Base-by-base conservation (phyloP, 2,113 vertebrate genomes). In the Lampris incognitus region DNA sequence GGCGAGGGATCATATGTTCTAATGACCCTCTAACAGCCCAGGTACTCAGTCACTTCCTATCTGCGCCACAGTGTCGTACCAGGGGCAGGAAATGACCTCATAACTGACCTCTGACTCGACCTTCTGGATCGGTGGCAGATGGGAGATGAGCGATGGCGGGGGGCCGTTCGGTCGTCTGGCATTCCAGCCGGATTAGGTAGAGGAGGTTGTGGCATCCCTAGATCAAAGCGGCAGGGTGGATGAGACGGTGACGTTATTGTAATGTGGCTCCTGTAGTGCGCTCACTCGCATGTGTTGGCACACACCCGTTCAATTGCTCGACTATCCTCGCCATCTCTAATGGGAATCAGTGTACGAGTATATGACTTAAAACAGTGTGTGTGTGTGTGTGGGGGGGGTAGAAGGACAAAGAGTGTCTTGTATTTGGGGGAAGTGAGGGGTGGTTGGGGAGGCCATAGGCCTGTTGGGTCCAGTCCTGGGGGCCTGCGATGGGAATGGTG, bases 371-470 rank as follows among this genome's bases (percentile, higher is more conserved):
- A 76, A 72, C 74, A 6, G 57, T 75, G 42, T 75, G 72, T 74
- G 57, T 71, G 77, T 66, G 52, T 72, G 74, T 56, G 74, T 51
- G 74, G 46, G 41, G 50, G 66, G 75, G 74, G 49, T 55, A 76
- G 68, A 63, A 66, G 86, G 88, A 92, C 89, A 93, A 92, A 93
- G 90, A 89, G 69, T 69, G 87, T 93, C 92, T 92, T 93, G 92
- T 93, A 49, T 85, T 85, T 51, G 89, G 87, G 67, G 78, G 81
- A 13, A 56, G 72, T 60, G 77, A 37, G 11, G 11, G 52, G 11
- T 55, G 60, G 72, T 74, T 69, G 73, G 73, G 72, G 80, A 69
- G 74, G 70, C 72, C 66, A 70, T 73, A 61, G 81, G 82, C 82
- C 85, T 92, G 88, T 87, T 90, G 88, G 85, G 87, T 92, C 85